Percentiles rank a stretch among this genome's conserved stretches.
These are phyloP conservation scores for Podarcis muralis DNA, from an alignment of 2,113 vertebrate species.

Conservation along the genomic window DNA sequence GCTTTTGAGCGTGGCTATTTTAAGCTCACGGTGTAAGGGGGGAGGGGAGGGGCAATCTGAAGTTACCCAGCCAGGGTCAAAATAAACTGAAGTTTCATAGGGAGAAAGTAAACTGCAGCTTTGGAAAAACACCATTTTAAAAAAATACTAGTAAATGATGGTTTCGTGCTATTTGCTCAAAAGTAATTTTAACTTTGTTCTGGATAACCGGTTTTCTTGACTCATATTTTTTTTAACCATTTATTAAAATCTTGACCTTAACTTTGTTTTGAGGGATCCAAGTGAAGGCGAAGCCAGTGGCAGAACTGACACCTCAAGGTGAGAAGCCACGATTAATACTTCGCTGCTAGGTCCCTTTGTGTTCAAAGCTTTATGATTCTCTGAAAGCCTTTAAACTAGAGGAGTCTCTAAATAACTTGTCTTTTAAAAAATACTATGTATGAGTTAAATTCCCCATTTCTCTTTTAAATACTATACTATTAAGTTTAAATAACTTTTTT, in stretches of 20 bases:
- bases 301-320: conserved; percentile 94
- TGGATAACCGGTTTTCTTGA: conserved; percentile 72
- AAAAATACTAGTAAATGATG: conserved; percentile 43
- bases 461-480: conserved; percentile 11
- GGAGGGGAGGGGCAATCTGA: background rate
- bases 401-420: conserved; percentile 44
- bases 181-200: conserved; percentile 60
- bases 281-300: conserved; percentile 96
- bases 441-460: conserved; percentile 34
- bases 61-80: conserved; percentile 4
- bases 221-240: conserved; percentile 46
- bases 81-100: conserved; percentile 42
- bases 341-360: conserved; percentile 67
- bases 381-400: conserved; percentile 49
- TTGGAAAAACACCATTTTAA: conserved; percentile 5
- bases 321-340: conserved; percentile 78
- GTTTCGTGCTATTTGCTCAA: conserved; percentile 50
- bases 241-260: conserved; percentile 79
- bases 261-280: conserved; percentile 94
- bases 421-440: conserved; percentile 27
- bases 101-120: conserved; percentile 36
- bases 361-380: conserved; percentile 51
- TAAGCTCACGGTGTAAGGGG: background rate
- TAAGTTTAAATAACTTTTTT: background rate
- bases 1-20: conserved; percentile 29